Evolutionary conservation across 2,113 vertebrate genomes (phyloP).

Genomic region (Planiliza haematocheilus): DNA sequence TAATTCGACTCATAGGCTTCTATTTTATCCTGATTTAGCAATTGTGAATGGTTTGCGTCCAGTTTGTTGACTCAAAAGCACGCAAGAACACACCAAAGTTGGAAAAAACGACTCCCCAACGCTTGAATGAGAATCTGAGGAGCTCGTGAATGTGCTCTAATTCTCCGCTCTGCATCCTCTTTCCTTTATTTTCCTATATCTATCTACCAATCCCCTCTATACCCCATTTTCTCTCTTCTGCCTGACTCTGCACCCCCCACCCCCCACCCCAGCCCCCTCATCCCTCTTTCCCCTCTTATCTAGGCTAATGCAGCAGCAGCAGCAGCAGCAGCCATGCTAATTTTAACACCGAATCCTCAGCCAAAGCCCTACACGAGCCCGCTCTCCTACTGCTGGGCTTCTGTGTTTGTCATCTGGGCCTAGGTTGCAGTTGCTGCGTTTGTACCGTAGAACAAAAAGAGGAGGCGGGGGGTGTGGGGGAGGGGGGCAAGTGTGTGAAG

Average conservation of each 20-base stretch:
- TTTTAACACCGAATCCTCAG: conserved; percentile 78
- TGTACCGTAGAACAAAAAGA: conserved; percentile 23
- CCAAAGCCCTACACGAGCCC: conserved; percentile 68
- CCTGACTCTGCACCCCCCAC: conserved; percentile 34
- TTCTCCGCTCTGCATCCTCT: conserved; percentile 20
- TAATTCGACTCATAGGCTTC: too few relatives aligned
- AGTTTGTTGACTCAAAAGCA: too few relatives aligned
- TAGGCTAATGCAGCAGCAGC: conserved; percentile 80
- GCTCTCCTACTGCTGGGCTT: conserved; percentile 55
- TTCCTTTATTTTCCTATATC: conserved; percentile 47
- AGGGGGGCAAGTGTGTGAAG: not conserved
- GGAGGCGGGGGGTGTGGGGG: not conserved
- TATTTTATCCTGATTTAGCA: too few relatives aligned
- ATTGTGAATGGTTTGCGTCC: too few relatives aligned
- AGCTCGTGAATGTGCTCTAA: conserved; percentile 3
- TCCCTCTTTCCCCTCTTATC: conserved; percentile 71
- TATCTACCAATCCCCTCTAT: conserved; percentile 39
- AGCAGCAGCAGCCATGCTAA: conserved; percentile 72
- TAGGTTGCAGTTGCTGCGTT: conserved; percentile 45
- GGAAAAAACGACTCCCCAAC: too few relatives aligned
- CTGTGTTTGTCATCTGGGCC: conserved; percentile 59
- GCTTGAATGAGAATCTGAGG: too few relatives aligned
- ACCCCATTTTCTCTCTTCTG: conserved; percentile 60
- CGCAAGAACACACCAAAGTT: too few relatives aligned
- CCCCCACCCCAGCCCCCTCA: conserved; percentile 21